Evolutionary conservation across 2,113 vertebrate species (phyloP).

Genomic region (Chroicocephalus ridibundus): DNA sequence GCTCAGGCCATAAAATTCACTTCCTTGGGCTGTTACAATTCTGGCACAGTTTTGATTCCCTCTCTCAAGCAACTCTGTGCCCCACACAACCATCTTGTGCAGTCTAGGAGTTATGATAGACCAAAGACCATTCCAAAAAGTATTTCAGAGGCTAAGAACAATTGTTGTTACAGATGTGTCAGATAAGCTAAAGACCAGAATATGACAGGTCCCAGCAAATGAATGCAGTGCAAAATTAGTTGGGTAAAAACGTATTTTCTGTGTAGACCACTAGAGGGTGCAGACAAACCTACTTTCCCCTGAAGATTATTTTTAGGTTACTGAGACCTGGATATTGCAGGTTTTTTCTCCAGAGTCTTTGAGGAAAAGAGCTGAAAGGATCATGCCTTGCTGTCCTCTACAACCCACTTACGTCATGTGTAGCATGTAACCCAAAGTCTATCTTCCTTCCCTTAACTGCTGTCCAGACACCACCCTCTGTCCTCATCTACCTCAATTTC

Average conservation of each 20-base stretch:
- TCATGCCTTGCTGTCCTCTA: not conserved
- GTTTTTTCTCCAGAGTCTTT: not conserved
- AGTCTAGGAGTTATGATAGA: not conserved
- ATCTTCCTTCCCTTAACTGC: not conserved
- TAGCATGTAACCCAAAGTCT: not conserved
- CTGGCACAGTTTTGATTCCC: not conserved
- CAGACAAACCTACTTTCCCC: not conserved
- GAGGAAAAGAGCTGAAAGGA: not conserved
- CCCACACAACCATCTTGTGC: not conserved
- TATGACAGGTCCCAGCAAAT: not conserved
- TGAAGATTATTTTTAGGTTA: not conserved
- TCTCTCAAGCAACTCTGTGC: not conserved
- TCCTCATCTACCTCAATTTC: rapidly evolving
- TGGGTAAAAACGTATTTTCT: not conserved
- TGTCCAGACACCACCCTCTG: not conserved
- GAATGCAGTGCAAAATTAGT: not conserved
- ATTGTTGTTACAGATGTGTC: not conserved
- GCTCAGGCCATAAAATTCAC: not conserved
- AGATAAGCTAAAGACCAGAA: not conserved
- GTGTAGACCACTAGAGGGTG: conserved; percentile 11
- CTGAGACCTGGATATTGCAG: not conserved
- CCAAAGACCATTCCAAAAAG: not conserved
- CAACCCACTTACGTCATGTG: not conserved
- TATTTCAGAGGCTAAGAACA: not conserved
- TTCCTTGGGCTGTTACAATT: not conserved